These are phyloP conservation scores for Agriopis leucophaearia DNA, from an alignment of 2,888 invertebrate species.

Conservation along the genomic window DNA sequence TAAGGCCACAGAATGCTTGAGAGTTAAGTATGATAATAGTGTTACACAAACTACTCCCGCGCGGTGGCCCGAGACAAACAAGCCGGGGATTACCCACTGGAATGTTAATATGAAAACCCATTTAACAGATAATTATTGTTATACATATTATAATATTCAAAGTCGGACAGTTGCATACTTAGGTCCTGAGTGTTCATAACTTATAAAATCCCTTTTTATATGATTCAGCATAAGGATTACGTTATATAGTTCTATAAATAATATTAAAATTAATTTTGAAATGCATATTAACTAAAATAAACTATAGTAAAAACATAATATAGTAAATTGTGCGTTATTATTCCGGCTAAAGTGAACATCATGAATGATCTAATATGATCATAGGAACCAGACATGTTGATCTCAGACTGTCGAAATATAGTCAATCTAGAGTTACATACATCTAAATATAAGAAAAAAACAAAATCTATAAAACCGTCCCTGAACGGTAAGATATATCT, in stretches of 20 bases:
- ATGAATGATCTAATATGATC: conserved; percentile 46
- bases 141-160: not conserved
- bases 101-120: conserved; percentile 40
- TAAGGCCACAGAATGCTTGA: no score
- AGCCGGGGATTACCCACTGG: conserved; percentile 38
- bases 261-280: conserved; percentile 18
- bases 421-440: conserved; percentile 35
- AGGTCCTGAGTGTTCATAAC: not conserved
- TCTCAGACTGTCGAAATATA: conserved; percentile 42
- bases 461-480: conserved; percentile 41
- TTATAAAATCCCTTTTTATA: not conserved
- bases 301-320: conserved; percentile 20
- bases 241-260: conserved; percentile 7
- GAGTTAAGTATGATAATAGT: conserved; percentile 3
- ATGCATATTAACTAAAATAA: conserved; percentile 28
- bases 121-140: conserved; percentile 21
- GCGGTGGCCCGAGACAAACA: conserved; percentile 24
- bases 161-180: not conserved
- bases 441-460: conserved; percentile 46
- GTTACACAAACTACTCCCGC: conserved; percentile 1
- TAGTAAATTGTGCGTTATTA: conserved; percentile 62
- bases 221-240: conserved; percentile 14
- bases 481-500: conserved; percentile 55
- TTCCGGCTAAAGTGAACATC: conserved; percentile 47
- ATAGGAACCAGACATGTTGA: conserved; percentile 64